phyloP scores from a whole-genome alignment of 2,113 vertebrate species.

The Cyprinodon variegatus region DNA sequence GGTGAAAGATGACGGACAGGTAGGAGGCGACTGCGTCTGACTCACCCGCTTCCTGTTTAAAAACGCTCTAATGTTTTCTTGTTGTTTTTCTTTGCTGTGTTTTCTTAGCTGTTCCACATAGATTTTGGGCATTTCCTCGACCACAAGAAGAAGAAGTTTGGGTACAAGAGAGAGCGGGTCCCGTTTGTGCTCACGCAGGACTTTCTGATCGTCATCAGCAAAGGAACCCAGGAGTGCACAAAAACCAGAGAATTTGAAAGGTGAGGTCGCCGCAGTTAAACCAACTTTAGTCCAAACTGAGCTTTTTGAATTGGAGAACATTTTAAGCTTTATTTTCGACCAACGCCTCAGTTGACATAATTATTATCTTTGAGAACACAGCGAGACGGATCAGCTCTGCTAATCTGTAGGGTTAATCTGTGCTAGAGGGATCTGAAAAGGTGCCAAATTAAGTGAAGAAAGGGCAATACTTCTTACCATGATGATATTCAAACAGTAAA shows the following conservation, averaged over 20 bases:
- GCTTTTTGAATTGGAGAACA: no score
- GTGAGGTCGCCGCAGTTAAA: conserved; percentile 64
- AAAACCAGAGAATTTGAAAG: conserved; percentile 98
- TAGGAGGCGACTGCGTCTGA: conserved; percentile 52
- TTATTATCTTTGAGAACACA: no score
- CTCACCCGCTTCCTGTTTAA: no score
- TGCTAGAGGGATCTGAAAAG: no score
- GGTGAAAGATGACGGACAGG: conserved; percentile 99
- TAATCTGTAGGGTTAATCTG: no score
- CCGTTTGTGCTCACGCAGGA: conserved; percentile 98
- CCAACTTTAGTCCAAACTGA: no score
- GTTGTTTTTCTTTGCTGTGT: conserved; percentile 30
- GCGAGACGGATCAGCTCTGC: no score
- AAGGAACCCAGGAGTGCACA: conserved; percentile 98
- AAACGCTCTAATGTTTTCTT: not conserved
- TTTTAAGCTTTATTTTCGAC: no score
- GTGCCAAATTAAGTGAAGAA: no score
- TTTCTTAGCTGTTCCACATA: conserved; percentile 93
- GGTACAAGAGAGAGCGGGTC: conserved; percentile 96
- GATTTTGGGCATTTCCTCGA: conserved; percentile 98
- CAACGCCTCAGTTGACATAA: no score
- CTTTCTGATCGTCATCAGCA: conserved; percentile 98
- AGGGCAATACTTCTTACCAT: no score
- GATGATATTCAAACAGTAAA: no score
- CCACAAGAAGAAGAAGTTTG: conserved; percentile 99